phyloP scores from a whole-genome alignment of 1,140 invertebrate species.

The Sinella curviseta region DNA sequence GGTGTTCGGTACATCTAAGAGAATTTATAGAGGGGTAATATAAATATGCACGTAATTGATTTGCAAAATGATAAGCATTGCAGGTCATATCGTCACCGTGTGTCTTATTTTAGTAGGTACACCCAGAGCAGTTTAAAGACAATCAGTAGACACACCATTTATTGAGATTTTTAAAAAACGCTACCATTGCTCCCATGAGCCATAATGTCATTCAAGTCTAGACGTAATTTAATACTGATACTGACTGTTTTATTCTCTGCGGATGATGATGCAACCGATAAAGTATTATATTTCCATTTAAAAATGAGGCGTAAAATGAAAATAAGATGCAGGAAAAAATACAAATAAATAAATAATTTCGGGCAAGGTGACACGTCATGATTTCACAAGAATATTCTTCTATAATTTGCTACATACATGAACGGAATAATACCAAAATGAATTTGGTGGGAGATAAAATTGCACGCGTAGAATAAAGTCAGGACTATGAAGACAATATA shows the following conservation, averaged over 20 bases:
- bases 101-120: no score
- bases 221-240: background rate
- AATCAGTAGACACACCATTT: background rate
- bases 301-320: background rate
- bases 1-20: no score
- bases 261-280: background rate
- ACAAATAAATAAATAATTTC: background rate
- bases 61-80: no score
- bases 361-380: background rate
- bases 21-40: no score
- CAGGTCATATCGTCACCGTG: no score
- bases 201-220: background rate
- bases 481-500: no score
- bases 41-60: no score
- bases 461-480: no score
- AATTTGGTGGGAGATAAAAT: no score
- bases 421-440: no score
- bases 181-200: background rate
- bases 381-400: no score
- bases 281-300: background rate
- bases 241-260: background rate
- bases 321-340: background rate
- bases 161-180: background rate
- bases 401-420: no score
- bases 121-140: background rate